A percentile compares a stretch with the other conserved stretches of the same genome.
phyloP scores from a whole-genome alignment of 2,113 vertebrate genomes.

The Cnemophilus loriae region DNA sequence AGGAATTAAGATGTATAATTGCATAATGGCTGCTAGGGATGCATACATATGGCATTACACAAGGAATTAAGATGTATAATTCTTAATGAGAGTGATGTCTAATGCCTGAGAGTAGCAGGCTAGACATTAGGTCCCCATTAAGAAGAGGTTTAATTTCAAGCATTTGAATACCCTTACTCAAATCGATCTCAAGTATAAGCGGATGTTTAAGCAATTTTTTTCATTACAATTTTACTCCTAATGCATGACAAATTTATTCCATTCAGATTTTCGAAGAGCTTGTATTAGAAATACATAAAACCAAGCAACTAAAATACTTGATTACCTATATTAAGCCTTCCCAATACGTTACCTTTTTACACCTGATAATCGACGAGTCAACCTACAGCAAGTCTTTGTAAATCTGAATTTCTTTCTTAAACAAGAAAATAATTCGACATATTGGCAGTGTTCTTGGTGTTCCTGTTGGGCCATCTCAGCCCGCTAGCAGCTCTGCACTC shows the following conservation, averaged over 20 bases:
- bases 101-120: neutral
- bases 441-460: neutral
- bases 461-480: neutral
- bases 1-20: neutral
- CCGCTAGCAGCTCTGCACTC: neutral
- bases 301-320: neutral
- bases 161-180: neutral
- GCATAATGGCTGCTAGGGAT: neutral
- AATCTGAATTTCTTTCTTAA: neutral
- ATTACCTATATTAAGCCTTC: neutral
- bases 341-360: accelerated
- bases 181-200: neutral
- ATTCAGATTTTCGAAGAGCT: neutral
- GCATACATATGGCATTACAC: neutral
- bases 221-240: neutral
- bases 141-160: neutral
- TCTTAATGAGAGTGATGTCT: neutral
- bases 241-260: neutral
- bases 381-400: neutral
- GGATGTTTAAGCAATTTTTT: neutral
- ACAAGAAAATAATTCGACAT: neutral
- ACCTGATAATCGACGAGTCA: neutral
- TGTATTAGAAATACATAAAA: neutral
- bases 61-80: neutral
- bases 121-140: neutral